Percentiles rank a stretch among this genome's conserved stretches.
phyloP scores from a whole-genome alignment of 53 echinoderm and acorn worm species.

The Actinopyga echinites region DNA sequence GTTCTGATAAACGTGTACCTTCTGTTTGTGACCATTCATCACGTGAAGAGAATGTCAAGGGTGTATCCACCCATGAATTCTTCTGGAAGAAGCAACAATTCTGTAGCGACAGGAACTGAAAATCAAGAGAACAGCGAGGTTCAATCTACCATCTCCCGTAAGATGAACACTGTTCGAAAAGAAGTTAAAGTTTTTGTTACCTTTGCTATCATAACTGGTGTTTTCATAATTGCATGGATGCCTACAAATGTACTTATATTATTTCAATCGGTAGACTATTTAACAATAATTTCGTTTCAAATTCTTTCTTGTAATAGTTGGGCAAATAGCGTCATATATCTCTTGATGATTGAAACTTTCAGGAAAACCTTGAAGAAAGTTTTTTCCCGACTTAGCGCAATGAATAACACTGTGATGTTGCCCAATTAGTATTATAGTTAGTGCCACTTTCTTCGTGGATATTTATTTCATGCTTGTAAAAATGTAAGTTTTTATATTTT shows the following conservation, averaged over 20 bases:
- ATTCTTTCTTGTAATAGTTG: not conserved
- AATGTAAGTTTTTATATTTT: too few species aligned
- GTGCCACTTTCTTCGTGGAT: too few species aligned
- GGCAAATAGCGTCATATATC: too few species aligned
- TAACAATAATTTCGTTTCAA: not conserved
- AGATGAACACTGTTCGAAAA: too few species aligned
- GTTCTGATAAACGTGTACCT: not conserved
- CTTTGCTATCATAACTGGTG: not conserved
- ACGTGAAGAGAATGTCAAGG: not conserved
- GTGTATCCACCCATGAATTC: too few species aligned
- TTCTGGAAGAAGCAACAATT: not conserved
- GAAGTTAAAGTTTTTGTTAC: not conserved
- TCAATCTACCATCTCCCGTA: too few species aligned
- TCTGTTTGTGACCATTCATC: not conserved
- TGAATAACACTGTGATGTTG: too few species aligned
- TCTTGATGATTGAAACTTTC: not conserved
- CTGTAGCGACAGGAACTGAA: too few species aligned
- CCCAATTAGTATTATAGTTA: too few species aligned
- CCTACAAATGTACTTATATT: not conserved
- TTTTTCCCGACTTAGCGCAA: not conserved
- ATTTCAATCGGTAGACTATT: not conserved
- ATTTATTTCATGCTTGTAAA: too few species aligned
- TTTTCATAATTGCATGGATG: not conserved
- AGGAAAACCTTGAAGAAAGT: not conserved
- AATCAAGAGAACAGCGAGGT: too few species aligned